A percentile compares a stretch with the other conserved stretches of the same genome.
These are phyloP conservation scores for Semnornis frantzii DNA, from an alignment of 2,113 vertebrate genomes.

Conservation along the genomic window DNA sequence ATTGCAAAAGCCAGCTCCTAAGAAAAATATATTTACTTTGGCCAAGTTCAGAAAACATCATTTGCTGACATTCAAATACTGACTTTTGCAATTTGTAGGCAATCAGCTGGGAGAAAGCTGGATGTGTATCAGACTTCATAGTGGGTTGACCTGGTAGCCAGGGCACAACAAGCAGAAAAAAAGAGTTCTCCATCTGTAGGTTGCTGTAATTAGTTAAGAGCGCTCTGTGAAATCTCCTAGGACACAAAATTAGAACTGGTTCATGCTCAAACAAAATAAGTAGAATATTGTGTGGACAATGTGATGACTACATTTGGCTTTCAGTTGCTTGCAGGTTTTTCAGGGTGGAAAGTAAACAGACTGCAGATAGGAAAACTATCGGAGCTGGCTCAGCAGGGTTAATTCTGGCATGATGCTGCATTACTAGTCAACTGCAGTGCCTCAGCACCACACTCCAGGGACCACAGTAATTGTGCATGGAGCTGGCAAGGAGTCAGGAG, in stretches of 20 bases:
- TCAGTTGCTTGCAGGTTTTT: constrained; percentile 21
- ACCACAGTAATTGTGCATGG: constrained; percentile 31
- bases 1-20: not conserved
- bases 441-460: constrained; percentile 43
- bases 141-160: not conserved
- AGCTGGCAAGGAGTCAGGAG: constrained; percentile 48
- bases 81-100: not conserved
- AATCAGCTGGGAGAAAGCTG: not conserved
- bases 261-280: not conserved
- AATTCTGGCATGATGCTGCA: constrained; percentile 62
- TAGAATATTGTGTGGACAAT: not conserved
- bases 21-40: not conserved
- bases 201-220: constrained; percentile 1
- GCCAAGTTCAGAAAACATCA: not conserved
- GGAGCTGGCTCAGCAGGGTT: constrained; percentile 65
- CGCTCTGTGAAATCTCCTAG: not conserved
- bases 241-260: not conserved
- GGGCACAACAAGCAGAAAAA: not conserved
- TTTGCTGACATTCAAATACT: not conserved
- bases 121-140: not conserved
- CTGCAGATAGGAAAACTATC: constrained; percentile 24
- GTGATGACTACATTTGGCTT: not conserved
- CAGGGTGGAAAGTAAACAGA: constrained; percentile 18
- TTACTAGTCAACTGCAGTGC: constrained; percentile 46
- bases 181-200: not conserved